Evolutionary conservation across 2,888 invertebrate genomes (phyloP).

Genomic region (Lasioglossum leucozonium): DNA sequence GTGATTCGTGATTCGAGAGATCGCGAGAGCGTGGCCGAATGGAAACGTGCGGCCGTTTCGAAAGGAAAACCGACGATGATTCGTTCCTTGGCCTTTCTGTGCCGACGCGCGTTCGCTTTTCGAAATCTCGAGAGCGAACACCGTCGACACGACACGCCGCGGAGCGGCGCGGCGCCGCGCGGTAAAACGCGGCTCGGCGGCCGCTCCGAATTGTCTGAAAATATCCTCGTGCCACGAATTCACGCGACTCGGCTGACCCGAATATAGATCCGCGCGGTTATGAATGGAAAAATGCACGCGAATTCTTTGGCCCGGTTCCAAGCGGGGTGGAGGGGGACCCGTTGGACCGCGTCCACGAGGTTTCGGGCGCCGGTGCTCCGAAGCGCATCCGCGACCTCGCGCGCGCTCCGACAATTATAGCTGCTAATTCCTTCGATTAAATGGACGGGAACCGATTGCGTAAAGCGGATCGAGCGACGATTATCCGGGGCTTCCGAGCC

Average conservation of each 20-base stretch:
- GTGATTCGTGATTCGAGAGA: background rate
- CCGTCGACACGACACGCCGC: background rate
- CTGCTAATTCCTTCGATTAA: conserved; percentile 7
- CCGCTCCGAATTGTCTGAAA: conserved; percentile 61
- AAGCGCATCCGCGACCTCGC: conserved; percentile 1
- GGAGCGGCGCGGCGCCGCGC: background rate
- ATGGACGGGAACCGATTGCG: conserved; percentile 9
- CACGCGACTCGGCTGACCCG: conserved; percentile 68
- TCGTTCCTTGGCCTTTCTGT: conserved; percentile 17
- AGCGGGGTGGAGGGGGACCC: conserved; percentile 55
- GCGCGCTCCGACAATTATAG: background rate
- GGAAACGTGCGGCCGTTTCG: conserved; percentile 36
- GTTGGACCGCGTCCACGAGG: conserved; percentile 70
- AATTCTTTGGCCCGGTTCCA: conserved; percentile 79
- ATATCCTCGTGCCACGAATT: conserved; percentile 74
- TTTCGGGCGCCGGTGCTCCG: conserved; percentile 65
- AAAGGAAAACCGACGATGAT: conserved; percentile 27
- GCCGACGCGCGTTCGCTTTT: conserved; percentile 27
- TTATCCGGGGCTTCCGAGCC: background rate
- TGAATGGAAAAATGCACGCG: conserved; percentile 82
- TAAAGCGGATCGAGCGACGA: background rate
- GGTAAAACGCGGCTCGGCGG: background rate
- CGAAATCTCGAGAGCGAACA: background rate
- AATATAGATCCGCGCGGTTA: conserved; percentile 78
- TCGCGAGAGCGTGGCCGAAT: conserved; percentile 54